phyloP scores from a whole-genome alignment of 1,140 invertebrate genomes.

The Protaetia brevitarsis region DNA sequence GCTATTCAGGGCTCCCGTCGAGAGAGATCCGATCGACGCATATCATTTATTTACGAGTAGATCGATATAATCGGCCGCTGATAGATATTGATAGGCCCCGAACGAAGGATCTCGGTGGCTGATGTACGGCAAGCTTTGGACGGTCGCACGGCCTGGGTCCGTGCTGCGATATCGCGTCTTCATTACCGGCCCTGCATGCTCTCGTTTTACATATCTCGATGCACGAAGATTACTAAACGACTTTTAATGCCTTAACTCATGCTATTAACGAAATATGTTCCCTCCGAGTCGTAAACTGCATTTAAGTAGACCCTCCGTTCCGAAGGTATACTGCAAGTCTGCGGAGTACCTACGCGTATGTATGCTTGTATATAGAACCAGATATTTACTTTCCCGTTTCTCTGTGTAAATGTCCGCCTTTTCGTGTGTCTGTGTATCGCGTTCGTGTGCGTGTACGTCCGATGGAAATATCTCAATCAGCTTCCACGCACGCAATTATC shows the following conservation, averaged over 20 bases:
- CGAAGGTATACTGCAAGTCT: not conserved
- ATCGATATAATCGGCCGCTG: constrained; percentile 11
- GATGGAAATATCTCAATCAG: constrained; percentile 38
- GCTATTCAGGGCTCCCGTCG: not conserved
- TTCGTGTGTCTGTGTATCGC: not conserved
- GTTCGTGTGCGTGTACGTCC: not conserved
- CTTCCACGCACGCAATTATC: constrained; percentile 38
- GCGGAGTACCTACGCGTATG: not conserved
- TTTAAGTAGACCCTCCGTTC: constrained; percentile 26
- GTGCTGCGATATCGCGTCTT: constrained; percentile 40
- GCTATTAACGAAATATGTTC: constrained; percentile 41
- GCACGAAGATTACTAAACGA: constrained; percentile 43
- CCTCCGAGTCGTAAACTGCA: constrained; percentile 25
- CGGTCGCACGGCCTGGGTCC: not conserved
- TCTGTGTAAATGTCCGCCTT: too few species aligned
- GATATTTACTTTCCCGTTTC: too few species aligned
- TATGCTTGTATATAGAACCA: too few species aligned
- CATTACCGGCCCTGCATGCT: constrained; percentile 44
- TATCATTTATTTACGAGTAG: constrained; percentile 13
- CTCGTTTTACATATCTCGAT: constrained; percentile 42
- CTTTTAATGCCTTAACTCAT: constrained; percentile 43
- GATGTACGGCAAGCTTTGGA: not conserved
- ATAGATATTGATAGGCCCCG: constrained; percentile 12
- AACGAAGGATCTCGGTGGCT: not conserved
- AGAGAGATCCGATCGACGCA: not conserved